Evolutionary conservation across 2,888 invertebrate species (phyloP).

Genomic region (Eupeodes latifasciatus): DNA sequence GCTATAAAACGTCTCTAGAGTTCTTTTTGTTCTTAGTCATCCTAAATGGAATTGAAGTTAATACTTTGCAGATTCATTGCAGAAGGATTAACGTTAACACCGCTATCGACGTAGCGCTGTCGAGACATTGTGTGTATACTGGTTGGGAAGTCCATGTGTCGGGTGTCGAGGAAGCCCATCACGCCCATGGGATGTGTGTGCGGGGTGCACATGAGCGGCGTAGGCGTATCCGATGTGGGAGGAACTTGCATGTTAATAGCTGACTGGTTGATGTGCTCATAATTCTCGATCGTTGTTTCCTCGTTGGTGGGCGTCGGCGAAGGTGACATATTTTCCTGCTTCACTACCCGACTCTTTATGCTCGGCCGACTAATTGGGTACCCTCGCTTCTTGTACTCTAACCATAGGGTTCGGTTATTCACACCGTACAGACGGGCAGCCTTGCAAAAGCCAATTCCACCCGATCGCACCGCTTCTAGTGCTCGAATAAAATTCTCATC

Average conservation of each 20-base stretch:
- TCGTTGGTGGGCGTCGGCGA: conserved; percentile 85
- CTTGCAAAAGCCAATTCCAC: conserved; percentile 94
- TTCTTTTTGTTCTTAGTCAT: conserved; percentile 73
- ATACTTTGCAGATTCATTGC: conserved; percentile 90
- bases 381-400: conserved; percentile 93
- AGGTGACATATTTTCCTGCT: conserved; percentile 87
- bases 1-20: conserved; percentile 48
- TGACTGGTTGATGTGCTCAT: conserved; percentile 82
- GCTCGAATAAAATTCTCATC: conserved; percentile 93
- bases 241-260: conserved; percentile 84
- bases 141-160: conserved; percentile 88
- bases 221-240: conserved; percentile 84
- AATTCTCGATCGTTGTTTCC: conserved; percentile 83
- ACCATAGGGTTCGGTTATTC: conserved; percentile 93
- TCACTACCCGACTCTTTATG: conserved; percentile 90
- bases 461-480: conserved; percentile 91
- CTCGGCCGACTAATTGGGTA: conserved; percentile 92
- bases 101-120: conserved; percentile 84
- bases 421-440: conserved; percentile 93
- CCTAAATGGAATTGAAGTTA: conserved; percentile 91
- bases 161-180: conserved; percentile 89
- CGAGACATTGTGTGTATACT: conserved; percentile 87
- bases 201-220: conserved; percentile 87
- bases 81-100: conserved; percentile 85
- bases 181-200: conserved; percentile 87